Base-by-base conservation (phyloP, 2,113 vertebrate genomes). In the Chaetops frenatus region DNA sequence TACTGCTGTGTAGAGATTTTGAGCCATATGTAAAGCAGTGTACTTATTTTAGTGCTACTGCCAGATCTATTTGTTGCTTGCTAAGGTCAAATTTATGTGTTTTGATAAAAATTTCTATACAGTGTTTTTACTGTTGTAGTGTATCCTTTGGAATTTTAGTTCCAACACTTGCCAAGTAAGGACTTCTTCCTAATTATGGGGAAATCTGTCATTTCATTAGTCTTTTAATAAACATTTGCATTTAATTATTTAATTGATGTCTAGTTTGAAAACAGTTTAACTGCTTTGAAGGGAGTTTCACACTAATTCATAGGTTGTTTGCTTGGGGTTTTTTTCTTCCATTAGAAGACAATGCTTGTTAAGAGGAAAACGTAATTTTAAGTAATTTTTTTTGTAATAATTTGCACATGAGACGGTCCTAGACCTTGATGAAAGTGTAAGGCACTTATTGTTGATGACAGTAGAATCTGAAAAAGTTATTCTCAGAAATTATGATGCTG, bases 241-340 rank as follows among this genome's bases (percentile, higher is more conserved):
- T 60, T 86, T n/a, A 79, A 5, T 10, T 56, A 65, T 56, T 86
- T 36, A 79, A 8, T 8, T 56, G 6, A 48, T 29, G 33, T 40
- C 17, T 51, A 56, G 7, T 73, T 92, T 85, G 70, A 85, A 73
- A 18, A 27, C 8, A 25, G 1, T 77, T 84, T 40, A 31, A 44
- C 17, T 25, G 4, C 73, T 90, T 74, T 70, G 24, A 57, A 62
- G 12, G 21, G 14, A 65, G 3, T 61, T 70, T 84, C 2, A 0
- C 20, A 12, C 6, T 33, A 18, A 40, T 51, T 56, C 27, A 33
- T 24, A 31, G 13, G 3, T 28, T 66, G 7, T 28, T 73, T 58
- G 7, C 21, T 24, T 40, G 3, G 2, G 0, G 0, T 11, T 58
- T 83, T 83, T 73, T 53, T 20, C 4, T 28, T 85, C 19, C 14